Evolutionary conservation across 2,113 vertebrate species (phyloP).

Genomic region (Prunella himalayana): DNA sequence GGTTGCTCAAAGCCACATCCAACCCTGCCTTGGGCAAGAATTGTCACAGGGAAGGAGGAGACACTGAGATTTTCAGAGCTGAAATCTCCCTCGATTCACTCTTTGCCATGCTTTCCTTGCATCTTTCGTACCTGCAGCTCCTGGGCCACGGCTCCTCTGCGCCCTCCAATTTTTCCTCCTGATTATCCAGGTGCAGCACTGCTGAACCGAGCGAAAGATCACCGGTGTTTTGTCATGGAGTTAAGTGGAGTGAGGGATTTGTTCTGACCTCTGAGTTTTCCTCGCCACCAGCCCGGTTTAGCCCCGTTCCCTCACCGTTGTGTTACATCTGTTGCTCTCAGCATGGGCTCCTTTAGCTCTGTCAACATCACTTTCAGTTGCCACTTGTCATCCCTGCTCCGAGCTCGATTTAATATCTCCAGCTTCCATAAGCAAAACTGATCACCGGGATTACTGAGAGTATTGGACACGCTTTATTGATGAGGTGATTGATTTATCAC

Average conservation of each 20-base stretch:
- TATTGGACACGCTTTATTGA: background rate
- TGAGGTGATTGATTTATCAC: background rate
- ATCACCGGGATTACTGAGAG: background rate
- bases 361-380: background rate
- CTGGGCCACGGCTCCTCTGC: fast-evolving
- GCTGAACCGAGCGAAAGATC: background rate
- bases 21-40: background rate
- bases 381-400: conserved; percentile 1
- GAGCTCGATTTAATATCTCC: background rate
- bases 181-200: background rate
- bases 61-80: background rate
- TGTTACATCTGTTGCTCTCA: background rate
- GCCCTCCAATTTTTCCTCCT: background rate
- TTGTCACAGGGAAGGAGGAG: background rate
- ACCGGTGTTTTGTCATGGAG: background rate
- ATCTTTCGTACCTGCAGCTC: background rate
- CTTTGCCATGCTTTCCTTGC: background rate
- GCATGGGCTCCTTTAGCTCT: background rate
- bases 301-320: background rate
- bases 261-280: background rate
- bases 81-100: background rate
- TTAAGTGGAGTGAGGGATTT: background rate
- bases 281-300: background rate
- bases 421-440: conserved; percentile 19
- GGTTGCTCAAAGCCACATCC: background rate